Evolutionary conservation across 2,113 vertebrate genomes (phyloP), one percentile per base, ranked within the genome.

Genomic region (Rhea americana): DNA sequence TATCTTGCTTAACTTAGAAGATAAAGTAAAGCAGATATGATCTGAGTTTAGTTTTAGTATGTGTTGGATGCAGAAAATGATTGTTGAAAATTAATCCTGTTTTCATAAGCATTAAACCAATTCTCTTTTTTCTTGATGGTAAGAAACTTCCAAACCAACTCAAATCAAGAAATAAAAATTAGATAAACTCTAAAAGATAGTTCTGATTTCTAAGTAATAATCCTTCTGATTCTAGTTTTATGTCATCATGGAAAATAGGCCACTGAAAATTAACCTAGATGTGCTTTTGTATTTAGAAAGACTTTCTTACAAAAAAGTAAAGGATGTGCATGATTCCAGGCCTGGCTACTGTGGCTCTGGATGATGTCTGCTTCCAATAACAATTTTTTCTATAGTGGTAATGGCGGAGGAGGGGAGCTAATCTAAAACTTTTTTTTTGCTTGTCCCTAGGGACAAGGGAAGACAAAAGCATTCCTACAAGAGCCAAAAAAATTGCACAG

Each of bases 381-480:
- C 70, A 47, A 5, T 43, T 61, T 82, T 25, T 59, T 51, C 53
- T 85, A 2, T 56, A 56, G 37, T 28, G 21, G 45, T 91, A 48
- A 5, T 30, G 43, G 14, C 77, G 51, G 70, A 58, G 8, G 15
- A n/a, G 32, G 76, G 55, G 25, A 78, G 55, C 50, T 79, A 53
- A 35, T 25, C 50, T 73, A 12, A 47, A 73, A 59, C 45, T 85
- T 22, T 90, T 70, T 35, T 35, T 79, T 56, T 39, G 32, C 26
- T 50, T 80, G 47, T 71, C 85, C 66, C 20, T 67, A 19, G 78
- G 58, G 82, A 16, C 50, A 58, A 50, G 39, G 39, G 61, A 66
- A 59, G 68, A 78, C 87, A 93, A 68, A 93, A 81, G 56, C 67
- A 55, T 94, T 94, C 76, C 79, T 82, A 1, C n/a, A 24, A 75